These are phyloP conservation scores for Oscheius myriophilus DNA, from an alignment of 2,888 invertebrate genomes.

Conservation along the genomic window DNA sequence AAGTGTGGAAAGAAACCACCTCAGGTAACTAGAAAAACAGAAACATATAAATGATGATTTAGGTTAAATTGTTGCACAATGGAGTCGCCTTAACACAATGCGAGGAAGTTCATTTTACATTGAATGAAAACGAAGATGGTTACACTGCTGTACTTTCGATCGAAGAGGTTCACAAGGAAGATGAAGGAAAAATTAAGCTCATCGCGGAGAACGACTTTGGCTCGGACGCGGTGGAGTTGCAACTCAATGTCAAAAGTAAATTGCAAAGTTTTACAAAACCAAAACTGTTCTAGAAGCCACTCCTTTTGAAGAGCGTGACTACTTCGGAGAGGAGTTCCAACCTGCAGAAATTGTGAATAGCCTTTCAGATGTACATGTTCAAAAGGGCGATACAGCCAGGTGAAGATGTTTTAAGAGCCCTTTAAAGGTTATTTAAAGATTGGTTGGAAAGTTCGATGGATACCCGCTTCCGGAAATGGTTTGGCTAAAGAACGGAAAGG, in stretches of 20 bases:
- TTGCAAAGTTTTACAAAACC: neutral
- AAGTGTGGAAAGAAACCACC: neutral
- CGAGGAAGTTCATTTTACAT: conserved; percentile 35
- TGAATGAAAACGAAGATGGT: conserved; percentile 35
- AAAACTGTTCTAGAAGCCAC: conserved; percentile 4
- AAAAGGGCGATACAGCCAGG: conserved; percentile 51
- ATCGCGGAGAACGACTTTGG: conserved; percentile 45
- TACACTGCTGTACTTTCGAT: conserved; percentile 45
- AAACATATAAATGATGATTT: neutral
- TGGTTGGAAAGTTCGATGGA: conserved; percentile 70
- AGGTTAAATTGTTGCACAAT: conserved; percentile 36
- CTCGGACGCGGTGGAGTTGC: conserved; percentile 2
- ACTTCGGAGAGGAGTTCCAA: conserved; percentile 32
- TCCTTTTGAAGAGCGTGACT: conserved; percentile 17
- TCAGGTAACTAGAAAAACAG: neutral
- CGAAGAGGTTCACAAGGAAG: conserved; percentile 42
- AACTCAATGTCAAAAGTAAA: conserved; percentile 20
- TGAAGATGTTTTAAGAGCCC: neutral
- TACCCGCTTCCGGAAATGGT: conserved; percentile 64
- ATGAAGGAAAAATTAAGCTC: conserved; percentile 52
- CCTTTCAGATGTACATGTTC: conserved; percentile 40
- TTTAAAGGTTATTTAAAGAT: conserved; percentile 32
- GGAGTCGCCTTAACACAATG: conserved; percentile 39
- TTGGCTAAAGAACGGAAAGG: conserved; percentile 67
- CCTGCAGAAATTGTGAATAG: conserved; percentile 45